Percentiles rank a stretch among this genome's conserved stretches.
These are phyloP conservation scores for Platysteira castanea DNA, from an alignment of 2,113 vertebrate species.

Conservation along the genomic window DNA sequence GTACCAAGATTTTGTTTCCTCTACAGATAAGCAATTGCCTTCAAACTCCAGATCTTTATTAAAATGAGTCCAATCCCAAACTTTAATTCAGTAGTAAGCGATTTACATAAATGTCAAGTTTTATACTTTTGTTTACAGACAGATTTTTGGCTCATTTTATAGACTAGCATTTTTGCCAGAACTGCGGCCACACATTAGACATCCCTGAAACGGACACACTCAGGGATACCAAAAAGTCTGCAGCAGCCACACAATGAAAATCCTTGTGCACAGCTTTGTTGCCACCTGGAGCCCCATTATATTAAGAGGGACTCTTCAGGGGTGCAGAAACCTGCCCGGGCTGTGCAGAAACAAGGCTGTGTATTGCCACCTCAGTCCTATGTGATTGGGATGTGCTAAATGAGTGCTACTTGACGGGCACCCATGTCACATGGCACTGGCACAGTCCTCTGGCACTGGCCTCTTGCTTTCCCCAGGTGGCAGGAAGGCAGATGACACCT, in stretches of 20 bases:
- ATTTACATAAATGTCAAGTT: background rate
- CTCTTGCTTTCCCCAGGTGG: rapidly evolving
- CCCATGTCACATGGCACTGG: background rate
- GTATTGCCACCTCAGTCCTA: too few relatives aligned
- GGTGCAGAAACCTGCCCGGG: background rate
- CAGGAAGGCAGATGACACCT: background rate
- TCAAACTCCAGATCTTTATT: background rate
- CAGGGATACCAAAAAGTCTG: background rate
- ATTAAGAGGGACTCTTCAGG: background rate
- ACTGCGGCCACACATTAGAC: background rate
- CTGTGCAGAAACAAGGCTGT: background rate
- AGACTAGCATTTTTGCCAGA: background rate
- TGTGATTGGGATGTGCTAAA: rapidly evolving
- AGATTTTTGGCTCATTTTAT: background rate
- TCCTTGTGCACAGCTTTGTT: background rate
- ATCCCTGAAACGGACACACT: background rate
- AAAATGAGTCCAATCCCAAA: background rate
- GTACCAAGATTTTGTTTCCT: background rate
- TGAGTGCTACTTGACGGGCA: background rate
- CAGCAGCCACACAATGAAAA: background rate
- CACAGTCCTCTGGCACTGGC: background rate
- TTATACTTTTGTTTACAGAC: background rate
- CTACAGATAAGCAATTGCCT: background rate
- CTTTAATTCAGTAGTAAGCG: background rate
- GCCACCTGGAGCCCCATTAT: background rate